Evolutionary conservation across 2,888 invertebrate species (phyloP).

Genomic region (Cantharis nigra): DNA sequence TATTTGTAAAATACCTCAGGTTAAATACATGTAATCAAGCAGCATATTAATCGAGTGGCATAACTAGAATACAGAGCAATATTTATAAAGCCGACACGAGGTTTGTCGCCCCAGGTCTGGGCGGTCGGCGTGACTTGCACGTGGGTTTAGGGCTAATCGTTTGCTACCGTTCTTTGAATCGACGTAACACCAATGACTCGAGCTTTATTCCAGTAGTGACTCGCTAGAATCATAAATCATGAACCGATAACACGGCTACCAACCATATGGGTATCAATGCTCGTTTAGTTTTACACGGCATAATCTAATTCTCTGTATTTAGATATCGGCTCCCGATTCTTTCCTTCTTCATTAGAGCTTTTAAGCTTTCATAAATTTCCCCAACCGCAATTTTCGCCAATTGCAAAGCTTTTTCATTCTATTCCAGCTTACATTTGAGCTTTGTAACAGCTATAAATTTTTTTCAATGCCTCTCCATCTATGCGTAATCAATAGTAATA

Average conservation of each 20-base stretch:
- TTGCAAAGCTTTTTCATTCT: background rate
- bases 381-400: background rate
- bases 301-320: constrained; percentile 11
- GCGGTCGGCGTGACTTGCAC: constrained; percentile 45
- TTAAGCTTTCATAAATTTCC: background rate
- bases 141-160: constrained; percentile 43
- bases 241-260: constrained; percentile 36
- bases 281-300: constrained; percentile 27
- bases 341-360: background rate
- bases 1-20: constrained; percentile 12
- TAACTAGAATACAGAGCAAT: constrained; percentile 26
- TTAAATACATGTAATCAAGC: constrained; percentile 24
- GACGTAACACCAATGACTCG: constrained; percentile 33
- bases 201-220: constrained; percentile 39
- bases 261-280: constrained; percentile 33
- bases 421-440: background rate
- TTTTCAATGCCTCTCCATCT: background rate
- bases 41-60: constrained; percentile 24
- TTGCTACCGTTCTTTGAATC: constrained; percentile 38
- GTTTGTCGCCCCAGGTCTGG: constrained; percentile 38
- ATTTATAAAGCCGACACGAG: constrained; percentile 27
- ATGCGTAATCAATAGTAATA: background rate
- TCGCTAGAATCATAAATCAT: constrained; percentile 42
- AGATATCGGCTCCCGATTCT: background rate
- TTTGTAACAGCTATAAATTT: background rate